Percentiles rank a stretch among this genome's conserved stretches.
These are phyloP conservation scores for Callithrix jacchus DNA, from an alignment of 2,113 vertebrate species.

Conservation along the genomic window DNA sequence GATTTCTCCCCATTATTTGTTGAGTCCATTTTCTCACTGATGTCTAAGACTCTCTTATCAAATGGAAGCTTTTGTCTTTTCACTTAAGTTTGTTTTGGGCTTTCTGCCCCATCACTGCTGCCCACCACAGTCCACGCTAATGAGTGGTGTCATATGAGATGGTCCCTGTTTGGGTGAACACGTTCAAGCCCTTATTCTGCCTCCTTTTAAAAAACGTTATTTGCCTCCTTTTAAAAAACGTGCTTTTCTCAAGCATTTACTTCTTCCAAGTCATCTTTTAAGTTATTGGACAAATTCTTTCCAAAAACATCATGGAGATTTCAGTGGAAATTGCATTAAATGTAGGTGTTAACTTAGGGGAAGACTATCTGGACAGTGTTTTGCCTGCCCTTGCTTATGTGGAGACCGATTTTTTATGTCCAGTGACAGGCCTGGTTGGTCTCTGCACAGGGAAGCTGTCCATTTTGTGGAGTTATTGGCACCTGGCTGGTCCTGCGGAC, in stretches of 20 bases:
- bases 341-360: background rate
- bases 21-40: background rate
- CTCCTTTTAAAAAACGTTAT: background rate
- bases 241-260: background rate
- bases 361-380: too few relatives aligned
- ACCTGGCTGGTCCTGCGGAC: background rate
- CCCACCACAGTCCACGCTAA: accelerated
- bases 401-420: background rate
- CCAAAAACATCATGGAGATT: background rate
- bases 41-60: background rate
- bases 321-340: background rate
- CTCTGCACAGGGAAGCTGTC: background rate
- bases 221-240: background rate
- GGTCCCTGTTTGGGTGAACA: accelerated
- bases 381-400: background rate
- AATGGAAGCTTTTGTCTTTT: background rate
- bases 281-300: background rate
- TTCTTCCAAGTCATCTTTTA: background rate
- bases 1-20: background rate
- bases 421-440: background rate
- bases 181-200: background rate
- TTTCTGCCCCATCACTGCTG: accelerated
- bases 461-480: too few relatives aligned
- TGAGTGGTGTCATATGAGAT: accelerated
- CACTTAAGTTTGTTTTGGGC: background rate